Conservation (phyloP, 2,888 invertebrate species). For the Melanchra persicariae region DNA sequence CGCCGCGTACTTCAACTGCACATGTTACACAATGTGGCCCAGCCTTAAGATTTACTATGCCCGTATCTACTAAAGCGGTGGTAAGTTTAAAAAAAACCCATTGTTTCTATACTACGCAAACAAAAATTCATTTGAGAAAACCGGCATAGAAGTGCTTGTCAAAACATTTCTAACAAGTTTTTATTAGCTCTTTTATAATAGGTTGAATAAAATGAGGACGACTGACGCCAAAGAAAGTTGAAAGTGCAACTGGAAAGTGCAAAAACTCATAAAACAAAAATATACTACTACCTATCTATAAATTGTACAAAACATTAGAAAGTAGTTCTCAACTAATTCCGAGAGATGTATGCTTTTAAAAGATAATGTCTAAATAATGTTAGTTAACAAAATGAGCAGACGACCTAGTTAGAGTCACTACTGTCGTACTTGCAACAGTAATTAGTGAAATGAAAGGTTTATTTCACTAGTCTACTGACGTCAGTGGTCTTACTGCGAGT, state of each 20-base stretch:
- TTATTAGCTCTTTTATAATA: no score
- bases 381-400: neutral
- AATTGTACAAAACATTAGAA: neutral
- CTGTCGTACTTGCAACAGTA: neutral
- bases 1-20: neutral
- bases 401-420: neutral
- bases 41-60: neutral
- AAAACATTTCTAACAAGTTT: neutral
- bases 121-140: no score
- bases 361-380: neutral
- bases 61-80: neutral
- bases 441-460: conserved; percentile 5
- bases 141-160: neutral
- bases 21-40: neutral
- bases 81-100: no score
- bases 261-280: neutral
- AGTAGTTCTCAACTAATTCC: neutral
- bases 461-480: neutral
- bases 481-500: neutral
- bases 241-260: neutral
- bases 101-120: no score
- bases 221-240: neutral
- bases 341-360: neutral
- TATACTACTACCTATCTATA: neutral
- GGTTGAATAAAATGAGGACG: no score